A percentile compares a stretch with the other conserved stretches of the same genome.
These are phyloP conservation scores for Drosophila helvetica DNA, from an alignment of 2,888 invertebrate species.

Conservation along the genomic window DNA sequence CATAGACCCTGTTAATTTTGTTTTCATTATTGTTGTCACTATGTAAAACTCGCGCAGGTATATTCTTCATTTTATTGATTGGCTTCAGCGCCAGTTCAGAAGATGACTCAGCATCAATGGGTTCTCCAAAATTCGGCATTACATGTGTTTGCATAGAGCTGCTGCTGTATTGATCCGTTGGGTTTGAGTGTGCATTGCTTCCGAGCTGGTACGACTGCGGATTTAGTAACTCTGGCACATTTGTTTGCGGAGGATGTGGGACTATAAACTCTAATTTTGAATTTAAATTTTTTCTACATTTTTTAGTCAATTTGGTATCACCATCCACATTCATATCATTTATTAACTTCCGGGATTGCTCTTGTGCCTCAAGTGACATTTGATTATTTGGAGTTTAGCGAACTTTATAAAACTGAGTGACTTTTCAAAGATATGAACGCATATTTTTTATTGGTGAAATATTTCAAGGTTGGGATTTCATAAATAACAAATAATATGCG, in stretches of 20 bases:
- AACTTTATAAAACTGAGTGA: background rate
- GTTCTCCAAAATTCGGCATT: constrained; percentile 15
- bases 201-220: background rate
- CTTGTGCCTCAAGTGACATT: constrained; percentile 4
- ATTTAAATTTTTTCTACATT: background rate
- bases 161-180: background rate
- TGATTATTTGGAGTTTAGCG: background rate
- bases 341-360: background rate
- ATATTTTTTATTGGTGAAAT: background rate
- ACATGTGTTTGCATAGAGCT: background rate
- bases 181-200: background rate
- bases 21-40: background rate
- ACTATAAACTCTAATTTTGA: background rate
- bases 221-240: background rate
- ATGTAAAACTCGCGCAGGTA: background rate
- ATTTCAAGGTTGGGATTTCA: background rate
- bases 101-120: background rate
- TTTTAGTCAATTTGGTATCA: background rate
- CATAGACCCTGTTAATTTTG: background rate
- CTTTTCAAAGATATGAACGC: background rate
- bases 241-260: background rate
- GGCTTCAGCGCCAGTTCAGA: background rate
- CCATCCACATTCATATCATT: background rate
- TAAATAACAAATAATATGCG: background rate
- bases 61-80: constrained; percentile 1